Conservation (phyloP, 2,888 invertebrate species). For the Rhingia campestris region DNA sequence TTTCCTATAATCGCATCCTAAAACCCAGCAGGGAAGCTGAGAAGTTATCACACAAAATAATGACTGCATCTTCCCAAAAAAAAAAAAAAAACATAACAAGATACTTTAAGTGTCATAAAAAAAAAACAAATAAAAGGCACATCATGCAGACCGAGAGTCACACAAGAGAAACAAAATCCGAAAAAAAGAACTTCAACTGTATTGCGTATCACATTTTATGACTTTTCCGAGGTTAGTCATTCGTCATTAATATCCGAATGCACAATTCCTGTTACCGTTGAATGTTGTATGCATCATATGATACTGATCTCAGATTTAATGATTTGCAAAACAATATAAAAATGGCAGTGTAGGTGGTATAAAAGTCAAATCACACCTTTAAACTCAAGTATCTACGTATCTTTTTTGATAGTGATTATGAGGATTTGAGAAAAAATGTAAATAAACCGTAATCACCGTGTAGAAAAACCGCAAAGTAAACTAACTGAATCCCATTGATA, state of each 20-base stretch:
- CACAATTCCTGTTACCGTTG: conserved; percentile 52
- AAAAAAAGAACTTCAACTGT: conserved; percentile 33
- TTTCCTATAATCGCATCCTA: conserved; percentile 68
- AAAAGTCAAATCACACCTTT: not conserved
- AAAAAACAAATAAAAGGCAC: conserved; percentile 69
- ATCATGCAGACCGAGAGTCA: conserved; percentile 28
- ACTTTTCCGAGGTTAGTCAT: conserved; percentile 71
- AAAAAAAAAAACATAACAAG: conserved; percentile 66
- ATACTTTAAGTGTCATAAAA: conserved; percentile 76
- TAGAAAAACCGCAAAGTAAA: not conserved
- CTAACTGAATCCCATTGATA: conserved; percentile 2
- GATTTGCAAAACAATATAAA: conserved; percentile 33
- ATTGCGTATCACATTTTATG: conserved; percentile 67
- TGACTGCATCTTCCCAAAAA: conserved; percentile 58
- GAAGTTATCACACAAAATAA: conserved; percentile 70
- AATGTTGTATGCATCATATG: conserved; percentile 23
- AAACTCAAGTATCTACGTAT: not conserved
- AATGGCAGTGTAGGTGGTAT: not conserved
- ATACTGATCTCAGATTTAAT: conserved; percentile 14
- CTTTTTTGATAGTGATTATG: conserved; percentile 3
- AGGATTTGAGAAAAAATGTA: conserved; percentile 12
- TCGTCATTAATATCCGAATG: conserved; percentile 68
- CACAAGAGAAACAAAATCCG: conserved; percentile 21
- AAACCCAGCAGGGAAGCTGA: conserved; percentile 71
- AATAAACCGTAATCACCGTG: conserved; percentile 26